Evolutionary conservation across 2,113 vertebrate genomes (phyloP), one percentile per base, ranked within the genome.

Genomic region (Tyrannus savana): DNA sequence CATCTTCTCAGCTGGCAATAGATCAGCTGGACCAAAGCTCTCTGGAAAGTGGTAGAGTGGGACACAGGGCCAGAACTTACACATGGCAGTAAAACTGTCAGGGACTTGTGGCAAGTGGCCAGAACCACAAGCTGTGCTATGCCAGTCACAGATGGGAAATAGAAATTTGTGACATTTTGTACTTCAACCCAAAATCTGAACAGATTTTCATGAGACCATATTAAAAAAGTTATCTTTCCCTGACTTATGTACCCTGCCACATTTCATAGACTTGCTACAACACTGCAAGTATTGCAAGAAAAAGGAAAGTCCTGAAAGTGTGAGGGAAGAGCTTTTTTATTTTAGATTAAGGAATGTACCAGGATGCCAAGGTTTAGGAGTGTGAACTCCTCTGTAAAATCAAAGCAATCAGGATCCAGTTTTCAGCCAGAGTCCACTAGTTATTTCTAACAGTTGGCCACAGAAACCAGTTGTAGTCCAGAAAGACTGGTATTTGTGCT

Each of bases 111-210:
- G 91, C 94, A 84, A 67, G 28, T 31, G 37, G 80, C 95, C 95
- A 97, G 87, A 92, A 78, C 24, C 41, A 39, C 92, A 92, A 90
- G 80, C 84, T 95, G 73, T 16, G 31, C 87, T 93, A 6, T 93
- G 84, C 86, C 83, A 95, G 83, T 72, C 87, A 87, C 91, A 94
- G 89, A 96, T 95, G 87, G 81, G 81, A 91, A 84, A 78, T 87
- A 62, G 80, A 91, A 84, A 91, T 95, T 35, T 77, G 55, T 93
- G 94, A 94, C 81, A 79, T 79, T 95, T 89, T 91, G 81, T 92
- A 39, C 62, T 84, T 84, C 82, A 75, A n/a, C 31, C 53, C 52
- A 91, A 93, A 95, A 95, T 91, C 31, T 37, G 69, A 91, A 78
- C 69, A 91, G 69, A 64, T 92, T 89, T 95, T 81, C 74, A 59